Evolutionary conservation across 2,888 invertebrate species (phyloP).

Genomic region (Orthosia cruda): DNA sequence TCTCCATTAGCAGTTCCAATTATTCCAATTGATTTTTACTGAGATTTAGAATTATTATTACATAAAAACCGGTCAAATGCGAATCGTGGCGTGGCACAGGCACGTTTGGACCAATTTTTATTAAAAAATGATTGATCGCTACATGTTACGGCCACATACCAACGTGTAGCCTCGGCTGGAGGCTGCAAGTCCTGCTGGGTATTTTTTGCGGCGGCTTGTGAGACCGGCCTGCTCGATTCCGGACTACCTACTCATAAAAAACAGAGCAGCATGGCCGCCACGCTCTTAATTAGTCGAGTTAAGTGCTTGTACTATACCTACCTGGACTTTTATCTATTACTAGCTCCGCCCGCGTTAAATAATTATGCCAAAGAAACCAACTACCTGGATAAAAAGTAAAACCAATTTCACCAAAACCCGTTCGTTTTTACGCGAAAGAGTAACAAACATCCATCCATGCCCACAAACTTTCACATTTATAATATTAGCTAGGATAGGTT

Average conservation of each 20-base stretch:
- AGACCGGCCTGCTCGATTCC: slow-evolving; percentile 49
- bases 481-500: not conserved
- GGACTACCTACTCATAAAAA: slow-evolving; percentile 58
- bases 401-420: no score
- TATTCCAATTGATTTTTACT: slow-evolving; percentile 36
- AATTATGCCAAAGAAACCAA: no score
- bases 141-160: slow-evolving; percentile 43
- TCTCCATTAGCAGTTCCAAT: slow-evolving; percentile 51
- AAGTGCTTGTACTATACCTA: slow-evolving; percentile 7
- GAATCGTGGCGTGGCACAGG: slow-evolving; percentile 15
- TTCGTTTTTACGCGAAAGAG: no score
- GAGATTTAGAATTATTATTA: slow-evolving; percentile 35
- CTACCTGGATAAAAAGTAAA: no score
- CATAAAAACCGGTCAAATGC: slow-evolving; percentile 40
- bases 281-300: slow-evolving; percentile 65
- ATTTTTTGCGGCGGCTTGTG: slow-evolving; percentile 63
- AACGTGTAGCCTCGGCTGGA: slow-evolving; percentile 48
- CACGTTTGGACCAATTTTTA: slow-evolving; percentile 46
- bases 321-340: not conserved
- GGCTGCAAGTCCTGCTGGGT: slow-evolving; percentile 47
- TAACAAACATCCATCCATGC: no score
- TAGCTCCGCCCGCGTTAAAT: no score
- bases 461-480: no score
- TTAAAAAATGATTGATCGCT: slow-evolving; percentile 62
- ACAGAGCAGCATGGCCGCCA: slow-evolving; percentile 45